Percentiles rank a stretch among this genome's conserved stretches.
phyloP scores from a whole-genome alignment of 2,888 invertebrate species.

The Apotomis capreana region DNA sequence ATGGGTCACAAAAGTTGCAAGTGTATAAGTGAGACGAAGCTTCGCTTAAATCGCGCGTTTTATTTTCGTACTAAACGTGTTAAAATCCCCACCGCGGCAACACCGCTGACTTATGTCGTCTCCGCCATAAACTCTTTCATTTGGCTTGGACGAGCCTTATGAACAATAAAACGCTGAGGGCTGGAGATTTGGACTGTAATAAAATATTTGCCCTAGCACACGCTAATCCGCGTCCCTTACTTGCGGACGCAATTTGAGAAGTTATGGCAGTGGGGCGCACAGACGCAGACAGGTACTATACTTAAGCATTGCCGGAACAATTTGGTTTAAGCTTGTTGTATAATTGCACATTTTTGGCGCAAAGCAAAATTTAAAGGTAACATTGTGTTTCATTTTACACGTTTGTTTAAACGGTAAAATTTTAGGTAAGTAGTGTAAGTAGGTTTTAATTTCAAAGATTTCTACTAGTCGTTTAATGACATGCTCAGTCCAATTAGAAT shows the following conservation, averaged over 20 bases:
- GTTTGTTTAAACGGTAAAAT: no score
- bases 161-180: conserved; percentile 84
- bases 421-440: no score
- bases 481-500: no score
- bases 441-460: no score
- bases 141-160: conserved; percentile 83
- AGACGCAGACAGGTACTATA: conserved; percentile 35
- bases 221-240: conserved; percentile 82
- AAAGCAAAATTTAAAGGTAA: conserved; percentile 43
- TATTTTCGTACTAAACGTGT: conserved; percentile 53
- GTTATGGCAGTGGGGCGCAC: conserved; percentile 61
- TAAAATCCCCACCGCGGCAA: conserved; percentile 65
- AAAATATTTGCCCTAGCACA: conserved; percentile 83
- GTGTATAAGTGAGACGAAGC: conserved; percentile 19
- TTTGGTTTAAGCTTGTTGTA: conserved; percentile 15
- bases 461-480: no score
- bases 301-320: conserved; percentile 16
- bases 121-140: conserved; percentile 82
- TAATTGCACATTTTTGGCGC: conserved; percentile 1
- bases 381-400: no score
- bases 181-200: conserved; percentile 83
- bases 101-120: conserved; percentile 77
- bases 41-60: conserved; percentile 18
- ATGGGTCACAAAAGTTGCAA: neutral
- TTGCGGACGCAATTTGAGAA: conserved; percentile 81